A percentile compares a stretch with the other conserved stretches of the same genome.
These are phyloP conservation scores for Chrysolina oricalcia DNA, from an alignment of 2,888 invertebrate species.

Conservation along the genomic window DNA sequence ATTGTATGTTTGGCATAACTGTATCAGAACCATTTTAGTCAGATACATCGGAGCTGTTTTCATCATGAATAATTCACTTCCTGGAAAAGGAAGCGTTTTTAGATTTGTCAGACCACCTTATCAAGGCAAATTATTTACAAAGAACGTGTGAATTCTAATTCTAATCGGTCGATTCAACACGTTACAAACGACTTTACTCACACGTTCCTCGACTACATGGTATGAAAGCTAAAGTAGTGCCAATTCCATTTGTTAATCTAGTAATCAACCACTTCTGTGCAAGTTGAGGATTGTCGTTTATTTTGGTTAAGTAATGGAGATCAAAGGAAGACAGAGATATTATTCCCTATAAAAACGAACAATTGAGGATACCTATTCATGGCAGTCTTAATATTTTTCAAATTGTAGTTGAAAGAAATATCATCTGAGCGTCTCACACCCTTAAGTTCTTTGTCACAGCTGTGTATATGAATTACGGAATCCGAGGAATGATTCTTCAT, in stretches of 20 bases:
- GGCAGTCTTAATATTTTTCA: too few species aligned
- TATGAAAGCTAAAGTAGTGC: conserved; percentile 14
- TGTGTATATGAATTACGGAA: too few species aligned
- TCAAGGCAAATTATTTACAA: background rate
- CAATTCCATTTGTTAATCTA: background rate
- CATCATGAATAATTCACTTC: background rate
- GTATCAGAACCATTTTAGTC: background rate
- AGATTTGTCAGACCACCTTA: background rate
- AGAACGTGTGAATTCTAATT: conserved; percentile 34
- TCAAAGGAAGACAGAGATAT: too few species aligned
- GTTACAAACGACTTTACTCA: conserved; percentile 25
- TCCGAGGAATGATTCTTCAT: too few species aligned
- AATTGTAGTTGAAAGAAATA: too few species aligned
- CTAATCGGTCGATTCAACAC: conserved; percentile 20
- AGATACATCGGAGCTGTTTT: background rate
- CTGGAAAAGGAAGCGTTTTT: conserved; percentile 2
- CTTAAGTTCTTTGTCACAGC: too few species aligned
- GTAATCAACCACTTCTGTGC: background rate
- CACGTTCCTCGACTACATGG: conserved; percentile 19
- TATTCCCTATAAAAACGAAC: too few species aligned
- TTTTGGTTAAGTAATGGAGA: too few species aligned
- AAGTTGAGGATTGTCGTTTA: background rate
- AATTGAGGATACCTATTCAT: too few species aligned
- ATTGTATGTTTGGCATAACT: background rate
- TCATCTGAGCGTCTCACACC: too few species aligned